A percentile compares a stretch with the other conserved stretches of the same genome.
Evolutionary conservation across 2,113 vertebrate genomes (phyloP).

Genomic region (Poicephalus gulielmi): DNA sequence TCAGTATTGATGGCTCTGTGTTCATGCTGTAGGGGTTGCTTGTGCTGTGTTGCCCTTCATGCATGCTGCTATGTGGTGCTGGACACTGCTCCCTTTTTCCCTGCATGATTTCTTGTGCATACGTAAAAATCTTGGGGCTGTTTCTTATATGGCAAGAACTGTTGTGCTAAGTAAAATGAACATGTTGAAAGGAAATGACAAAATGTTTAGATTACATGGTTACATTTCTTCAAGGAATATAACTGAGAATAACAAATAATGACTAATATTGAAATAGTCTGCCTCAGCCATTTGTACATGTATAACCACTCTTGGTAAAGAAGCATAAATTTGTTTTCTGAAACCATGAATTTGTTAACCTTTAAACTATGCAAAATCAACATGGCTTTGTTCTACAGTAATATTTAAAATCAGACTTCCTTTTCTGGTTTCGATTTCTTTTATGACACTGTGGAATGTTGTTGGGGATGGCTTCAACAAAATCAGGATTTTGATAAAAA

Average conservation of each 20-base stretch:
- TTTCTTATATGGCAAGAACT: slow-evolving; percentile 44
- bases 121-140: slow-evolving; percentile 23
- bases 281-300: background rate
- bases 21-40: slow-evolving; percentile 9
- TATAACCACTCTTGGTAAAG: background rate
- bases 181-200: slow-evolving; percentile 49
- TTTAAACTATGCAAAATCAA: background rate
- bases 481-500: background rate
- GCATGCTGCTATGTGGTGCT: background rate
- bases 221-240: slow-evolving; percentile 34
- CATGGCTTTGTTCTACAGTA: background rate
- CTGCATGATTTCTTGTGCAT: slow-evolving; percentile 51
- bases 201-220: slow-evolving; percentile 45
- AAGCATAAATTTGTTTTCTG: background rate
- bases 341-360: background rate
- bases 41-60: background rate
- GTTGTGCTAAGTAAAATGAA: slow-evolving; percentile 38
- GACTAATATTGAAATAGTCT: slow-evolving; percentile 3
- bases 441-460: background rate
- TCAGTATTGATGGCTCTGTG: background rate
- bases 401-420: background rate
- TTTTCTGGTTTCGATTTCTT: slow-evolving; percentile 1
- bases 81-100: background rate
- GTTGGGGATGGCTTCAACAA: background rate
- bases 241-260: slow-evolving; percentile 45